Percentiles rank a stretch among this genome's conserved stretches.
phyloP scores from a whole-genome alignment of 2,797 vertebrate species.

The Xenentodon cancila region DNA sequence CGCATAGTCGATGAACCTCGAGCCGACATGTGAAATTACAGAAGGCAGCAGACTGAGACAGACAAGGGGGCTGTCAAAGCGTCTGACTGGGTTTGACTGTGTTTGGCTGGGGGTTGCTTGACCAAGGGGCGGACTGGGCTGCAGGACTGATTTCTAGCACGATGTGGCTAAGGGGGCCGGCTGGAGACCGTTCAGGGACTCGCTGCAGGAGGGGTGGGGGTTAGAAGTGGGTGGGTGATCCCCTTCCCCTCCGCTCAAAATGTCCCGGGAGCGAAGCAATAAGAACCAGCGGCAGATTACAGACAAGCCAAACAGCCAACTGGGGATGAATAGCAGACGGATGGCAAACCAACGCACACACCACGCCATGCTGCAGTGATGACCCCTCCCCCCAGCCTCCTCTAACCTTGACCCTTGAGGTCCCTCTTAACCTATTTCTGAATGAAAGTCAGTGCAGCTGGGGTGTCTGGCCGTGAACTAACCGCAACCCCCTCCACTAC shows the following conservation, averaged over 20 bases:
- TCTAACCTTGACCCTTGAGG: constrained; percentile 86
- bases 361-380: constrained; percentile 10
- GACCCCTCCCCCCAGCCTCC: constrained; percentile 39
- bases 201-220: constrained; percentile 45
- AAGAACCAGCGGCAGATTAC: constrained; percentile 68
- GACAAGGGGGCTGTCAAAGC: constrained; percentile 68
- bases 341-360: constrained; percentile 27
- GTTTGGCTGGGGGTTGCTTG: constrained; percentile 67
- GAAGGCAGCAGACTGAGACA: constrained; percentile 79
- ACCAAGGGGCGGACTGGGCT: constrained; percentile 63
- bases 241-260: constrained; percentile 51
- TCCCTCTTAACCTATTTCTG: constrained; percentile 81
- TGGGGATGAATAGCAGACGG: constrained; percentile 55
- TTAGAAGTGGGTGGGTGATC: constrained; percentile 17
- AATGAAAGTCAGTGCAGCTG: constrained; percentile 85
- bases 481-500: constrained; percentile 62
- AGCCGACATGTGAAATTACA: constrained; percentile 77
- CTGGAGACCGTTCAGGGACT: constrained; percentile 63
- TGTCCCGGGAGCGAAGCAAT: constrained; percentile 69
- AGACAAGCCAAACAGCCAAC: constrained; percentile 61
- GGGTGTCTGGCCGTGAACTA: constrained; percentile 79
- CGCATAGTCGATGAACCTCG: constrained; percentile 53
- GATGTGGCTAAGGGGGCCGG: constrained; percentile 62
- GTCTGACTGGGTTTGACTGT: constrained; percentile 70
- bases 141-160: constrained; percentile 71